These are phyloP conservation scores for Paraescarpia echinospica DNA, from an alignment of 1,140 invertebrate genomes.

Conservation along the genomic window DNA sequence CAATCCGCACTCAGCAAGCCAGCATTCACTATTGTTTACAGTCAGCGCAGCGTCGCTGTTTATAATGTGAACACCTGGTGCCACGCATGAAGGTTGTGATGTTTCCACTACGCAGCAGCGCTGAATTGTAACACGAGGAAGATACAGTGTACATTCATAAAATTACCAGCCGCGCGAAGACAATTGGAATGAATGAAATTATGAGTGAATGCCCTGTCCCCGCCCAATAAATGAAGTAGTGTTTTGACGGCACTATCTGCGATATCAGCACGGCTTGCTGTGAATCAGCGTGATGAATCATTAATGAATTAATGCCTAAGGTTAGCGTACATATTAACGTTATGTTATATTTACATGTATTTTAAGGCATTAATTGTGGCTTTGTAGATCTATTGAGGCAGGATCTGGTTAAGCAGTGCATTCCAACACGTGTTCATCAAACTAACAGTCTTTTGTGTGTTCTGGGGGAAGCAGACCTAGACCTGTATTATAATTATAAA, in stretches of 20 bases:
- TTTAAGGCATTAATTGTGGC: no score
- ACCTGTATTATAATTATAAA: no score
- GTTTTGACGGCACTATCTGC: background rate
- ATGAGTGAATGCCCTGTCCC: background rate
- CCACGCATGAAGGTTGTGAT: background rate
- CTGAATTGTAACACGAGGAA: background rate
- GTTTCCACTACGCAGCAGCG: background rate
- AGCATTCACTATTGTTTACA: background rate
- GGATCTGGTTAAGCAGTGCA: no score
- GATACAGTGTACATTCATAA: background rate
- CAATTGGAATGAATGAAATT: background rate
- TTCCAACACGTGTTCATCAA: no score
- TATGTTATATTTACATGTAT: no score
- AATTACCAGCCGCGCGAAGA: background rate
- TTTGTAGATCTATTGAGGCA: no score
- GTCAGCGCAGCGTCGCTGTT: background rate
- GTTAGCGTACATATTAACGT: no score
- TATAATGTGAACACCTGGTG: slow-evolving; percentile 5
- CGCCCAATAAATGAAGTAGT: background rate
- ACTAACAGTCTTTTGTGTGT: no score
- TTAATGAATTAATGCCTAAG: background rate
- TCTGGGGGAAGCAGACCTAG: no score
- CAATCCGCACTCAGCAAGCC: background rate
- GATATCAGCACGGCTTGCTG: background rate
- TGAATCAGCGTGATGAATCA: background rate